phyloP scores from a whole-genome alignment of 2,113 vertebrate genomes.

The Elanus axillaris region DNA sequence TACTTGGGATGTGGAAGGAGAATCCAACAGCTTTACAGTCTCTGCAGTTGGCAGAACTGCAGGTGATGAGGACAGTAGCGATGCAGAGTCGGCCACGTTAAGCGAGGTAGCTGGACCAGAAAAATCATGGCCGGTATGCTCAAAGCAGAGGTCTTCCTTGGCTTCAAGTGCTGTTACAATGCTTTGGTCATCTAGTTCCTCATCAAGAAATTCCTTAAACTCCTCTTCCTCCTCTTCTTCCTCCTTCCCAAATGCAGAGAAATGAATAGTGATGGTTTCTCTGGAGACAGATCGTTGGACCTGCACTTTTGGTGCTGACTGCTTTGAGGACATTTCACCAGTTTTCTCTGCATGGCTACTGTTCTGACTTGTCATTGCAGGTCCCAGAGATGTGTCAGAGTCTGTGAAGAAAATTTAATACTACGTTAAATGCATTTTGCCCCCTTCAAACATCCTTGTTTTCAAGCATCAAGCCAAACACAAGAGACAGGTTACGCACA shows the following conservation, averaged over 20 bases:
- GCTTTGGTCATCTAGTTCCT: slow-evolving; percentile 79
- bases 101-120: slow-evolving; percentile 61
- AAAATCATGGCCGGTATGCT: slow-evolving; percentile 64
- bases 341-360: slow-evolving; percentile 87
- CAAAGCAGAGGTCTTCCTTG: slow-evolving; percentile 86
- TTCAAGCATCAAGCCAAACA: background rate
- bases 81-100: slow-evolving; percentile 63
- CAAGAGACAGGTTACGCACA: background rate
- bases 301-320: slow-evolving; percentile 88
- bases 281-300: slow-evolving; percentile 93
- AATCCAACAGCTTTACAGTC: slow-evolving; percentile 66
- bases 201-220: slow-evolving; percentile 69
- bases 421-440: background rate
- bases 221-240: slow-evolving; percentile 97
- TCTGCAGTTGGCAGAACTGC: slow-evolving; percentile 59
- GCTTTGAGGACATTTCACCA: slow-evolving; percentile 78
- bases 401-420: slow-evolving; percentile 67
- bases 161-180: slow-evolving; percentile 87
- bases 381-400: slow-evolving; percentile 78
- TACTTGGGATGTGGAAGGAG: slow-evolving; percentile 50
- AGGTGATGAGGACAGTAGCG: slow-evolving; percentile 28
- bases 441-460: background rate
- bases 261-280: slow-evolving; percentile 98
- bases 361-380: slow-evolving; percentile 92
- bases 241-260: slow-evolving; percentile 93